Conservation (phyloP, 2,888 invertebrate genomes). For the Orthosia incerta region DNA sequence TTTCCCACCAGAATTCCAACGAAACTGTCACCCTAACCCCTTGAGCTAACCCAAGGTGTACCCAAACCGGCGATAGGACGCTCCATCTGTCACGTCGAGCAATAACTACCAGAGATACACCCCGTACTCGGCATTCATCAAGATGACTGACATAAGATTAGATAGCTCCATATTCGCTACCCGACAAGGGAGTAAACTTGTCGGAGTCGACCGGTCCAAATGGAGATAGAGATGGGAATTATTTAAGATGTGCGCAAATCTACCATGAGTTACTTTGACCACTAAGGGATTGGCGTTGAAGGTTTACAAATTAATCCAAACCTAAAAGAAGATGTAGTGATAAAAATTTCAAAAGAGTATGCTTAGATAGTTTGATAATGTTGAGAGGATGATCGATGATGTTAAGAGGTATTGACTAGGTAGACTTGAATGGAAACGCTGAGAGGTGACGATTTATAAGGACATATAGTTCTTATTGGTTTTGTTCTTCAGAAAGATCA, state of each 20-base stretch:
- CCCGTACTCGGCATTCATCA: constrained; percentile 57
- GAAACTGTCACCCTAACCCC: constrained; percentile 11
- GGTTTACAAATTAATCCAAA: background rate
- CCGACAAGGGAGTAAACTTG: constrained; percentile 57
- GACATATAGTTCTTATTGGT: too few species aligned
- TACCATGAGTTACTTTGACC: background rate
- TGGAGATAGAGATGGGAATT: constrained; percentile 23
- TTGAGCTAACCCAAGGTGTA: constrained; percentile 33
- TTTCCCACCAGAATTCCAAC: background rate
- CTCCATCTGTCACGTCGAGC: constrained; percentile 59
- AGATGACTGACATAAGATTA: constrained; percentile 61
- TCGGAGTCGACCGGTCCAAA: constrained; percentile 32
- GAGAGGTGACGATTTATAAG: too few species aligned
- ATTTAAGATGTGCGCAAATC: constrained; percentile 15
- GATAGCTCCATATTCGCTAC: constrained; percentile 56
- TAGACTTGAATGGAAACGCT: too few species aligned
- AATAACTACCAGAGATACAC: constrained; percentile 59
- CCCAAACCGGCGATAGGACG: constrained; percentile 39
- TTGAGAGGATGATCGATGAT: too few species aligned
- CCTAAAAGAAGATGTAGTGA: too few species aligned
- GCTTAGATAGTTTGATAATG: too few species aligned
- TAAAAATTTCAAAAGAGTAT: too few species aligned
- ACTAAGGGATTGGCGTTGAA: background rate
- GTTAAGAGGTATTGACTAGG: too few species aligned
- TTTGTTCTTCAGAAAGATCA: too few species aligned